Base-by-base conservation (phyloP, 1,140 invertebrate species). In the Pantala flavescens region DNA sequence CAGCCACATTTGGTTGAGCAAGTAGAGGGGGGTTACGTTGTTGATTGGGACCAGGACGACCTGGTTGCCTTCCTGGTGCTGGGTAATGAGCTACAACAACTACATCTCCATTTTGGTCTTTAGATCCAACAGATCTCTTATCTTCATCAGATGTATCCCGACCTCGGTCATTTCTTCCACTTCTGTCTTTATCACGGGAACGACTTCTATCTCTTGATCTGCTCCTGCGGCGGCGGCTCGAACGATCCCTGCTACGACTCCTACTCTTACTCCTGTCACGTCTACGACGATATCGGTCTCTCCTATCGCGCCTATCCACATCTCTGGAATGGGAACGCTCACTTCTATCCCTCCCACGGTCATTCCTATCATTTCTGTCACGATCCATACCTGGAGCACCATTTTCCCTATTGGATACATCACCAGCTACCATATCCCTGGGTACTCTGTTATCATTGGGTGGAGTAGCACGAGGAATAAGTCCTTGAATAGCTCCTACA, bases 221-320 rank as follows among this genome's bases (percentile, higher is more conserved):
- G 24, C 76, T 76, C n/a, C 49, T 71, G 43, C 75, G 75, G 7
- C 80, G 76, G 21, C 79, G 78, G 24, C 81, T 78, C 23, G 75
- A 77, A 7, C 81, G 78, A 43, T 83, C 81, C 49, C 81, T 79
- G 23, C 79, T 79, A 75, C 80, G 78, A 23, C 79, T 80, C 11
- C 80, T 74, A 70, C 84, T 80, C 24, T 82, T 77, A 70, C 82
- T 80, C 16, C 82, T 82, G 71, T 80, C 78, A 24, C 79, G 74
- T n/a, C 78, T 77, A 24, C 78, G 70, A 71, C 75, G 72, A 76
- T 88, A 86, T 14, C 87, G 70, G 23, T 77, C 73, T 71, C 76
- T 76, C 23, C 86, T 79, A 74, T 85, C 85, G 3, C 87, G 82
- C 12, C 86, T 81, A 23, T 87, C 87, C 11, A 86, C 79, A 19